Base-by-base conservation (phyloP, 2,113 vertebrate species). In the Ophthalmolycus amberensis region DNA sequence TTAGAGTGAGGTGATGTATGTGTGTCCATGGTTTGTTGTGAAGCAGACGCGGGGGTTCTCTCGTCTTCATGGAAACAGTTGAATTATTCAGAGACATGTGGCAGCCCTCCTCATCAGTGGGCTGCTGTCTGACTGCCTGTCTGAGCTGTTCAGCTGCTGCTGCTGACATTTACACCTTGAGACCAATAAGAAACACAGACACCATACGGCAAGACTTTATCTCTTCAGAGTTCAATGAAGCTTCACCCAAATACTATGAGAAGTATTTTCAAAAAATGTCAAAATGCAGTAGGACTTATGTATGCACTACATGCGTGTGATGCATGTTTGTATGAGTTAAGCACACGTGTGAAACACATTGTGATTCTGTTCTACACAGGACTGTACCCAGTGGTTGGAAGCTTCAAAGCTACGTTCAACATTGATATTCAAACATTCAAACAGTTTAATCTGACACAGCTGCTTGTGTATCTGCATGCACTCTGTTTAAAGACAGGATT, bases 1-100 rank as follows among this genome's bases (percentile, higher is more conserved):
- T 63, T 54, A 46, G 11, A 16, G 9, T 20, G 59, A 67, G 58
- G n/a, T 72, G 77, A 82, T 84, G 77, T 65, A 4, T 1, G 25
- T 54, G 52, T 62, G 27, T 8, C 56, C 72, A 27, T 5, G 40
- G 32, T 77, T 82, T 80, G 64, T 62, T 72, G 46, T 48, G 77
- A 46, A 29, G 29, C 63, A 44, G 58, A 79, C 56, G 58, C 67
- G 32, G 37, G 56, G 46, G 38, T 79, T 62, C 65, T 78, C 78
- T 73, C 40, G 10, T 77, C 85, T 84, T 83, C 72, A 60, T 86
- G 79, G 84, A 85, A 87, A 84, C 83, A 80, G 52, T 74, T 92
- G 56, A 91, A 90, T 92, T 83, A 92, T 91, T 90, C 78, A 91
- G 83, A 83, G 58, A 27, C 48, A 63, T 58, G 64, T 1, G 70